Evolutionary conservation across 2,113 vertebrate genomes (phyloP), one percentile per base, ranked within the genome.

Genomic region (Lophochroa leadbeateri): DNA sequence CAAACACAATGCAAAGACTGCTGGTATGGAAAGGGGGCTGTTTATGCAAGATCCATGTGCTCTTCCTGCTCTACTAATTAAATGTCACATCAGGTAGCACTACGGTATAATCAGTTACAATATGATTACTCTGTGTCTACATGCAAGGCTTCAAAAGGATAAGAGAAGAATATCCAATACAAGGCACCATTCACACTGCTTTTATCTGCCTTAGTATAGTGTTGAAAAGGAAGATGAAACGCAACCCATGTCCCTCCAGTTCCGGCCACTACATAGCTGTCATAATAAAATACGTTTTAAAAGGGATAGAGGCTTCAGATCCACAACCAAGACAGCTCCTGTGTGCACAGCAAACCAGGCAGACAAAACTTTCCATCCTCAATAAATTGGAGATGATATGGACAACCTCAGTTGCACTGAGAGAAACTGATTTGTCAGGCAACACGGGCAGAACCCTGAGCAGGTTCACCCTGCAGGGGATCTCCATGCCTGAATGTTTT

Each of bases 1-100:
- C 50, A n/a, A 18, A 47, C 8, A 13, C 69, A 10, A 15, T 1
- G 31, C 0, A 4, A 58, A 29, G 69, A 7, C n/a, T 2, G n/a
- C 55, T 37, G 28, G 31, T 43, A 25, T 18, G 43, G 69, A 10
- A n/a, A 47, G 11, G 21, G 7, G 52, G 37, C 21, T 69, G 25
- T 33, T 64, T 43, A 7, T 37, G 43, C 29, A 52, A 86, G 55
- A n/a, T 12, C 61, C 31, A 1, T 15, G 29, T 17, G 44, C 63
- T 47, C 49, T 20, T 58, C 65, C 41, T 47, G 35, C 67, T 90
- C 49, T 12, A 1, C 29, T 75, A 43, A 69, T 75, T 17, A 63
- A 64, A 17, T 20, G 17, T 53, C 78, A 70, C 31, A 43, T 49
- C 44, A 27, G 39, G 37, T 28, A 83, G 49, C 39, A 17, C n/a